Base-by-base conservation (phyloP, 2,113 vertebrate species). In the Alaudala cheleensis region DNA sequence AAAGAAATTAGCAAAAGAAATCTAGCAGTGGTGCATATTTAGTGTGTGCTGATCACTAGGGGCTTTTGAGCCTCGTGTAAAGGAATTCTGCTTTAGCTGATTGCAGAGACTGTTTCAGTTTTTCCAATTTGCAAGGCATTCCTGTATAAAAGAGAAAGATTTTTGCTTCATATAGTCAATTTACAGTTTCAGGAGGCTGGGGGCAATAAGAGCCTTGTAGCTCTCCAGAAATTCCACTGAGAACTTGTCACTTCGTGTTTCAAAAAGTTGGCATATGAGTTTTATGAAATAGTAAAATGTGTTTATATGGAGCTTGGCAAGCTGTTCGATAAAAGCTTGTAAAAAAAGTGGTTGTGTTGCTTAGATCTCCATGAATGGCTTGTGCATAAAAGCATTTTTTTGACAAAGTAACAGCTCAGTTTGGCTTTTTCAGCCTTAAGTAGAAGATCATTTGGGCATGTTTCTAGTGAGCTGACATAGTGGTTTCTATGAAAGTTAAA, bases 241-340 rank as follows among this genome's bases (percentile, higher is more conserved):
- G 73, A 85, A 42, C 85, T 81, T 89, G 70, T 93, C 81, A 77
- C 67, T 95, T 96, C 60, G 23, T 44, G 72, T 92, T 96, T 94
- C 78, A 91, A 71, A 93, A 95, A 91, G 45, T 79, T 89, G 94
- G 83, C 83, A 0, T 81, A 39, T 66, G 89, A 73, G 88, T 78
- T 97, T 95, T 84, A 81, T 90, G 91, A 91, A 95, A 91, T 84
- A 92, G 81, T 96, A 92, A 96, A 95, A 92, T 88, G 88, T 93
- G 94, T 96, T 96, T 96, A 92, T 90, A 80, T 2, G 14, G 66
- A 92, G 76, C 56, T 89, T 95, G 85, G 86, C 86, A 90, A 90
- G 78, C 93, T 91, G 50, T 81, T 93, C 2, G 24, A 86, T 85
- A 90, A 76, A 95, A 49, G 25, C 73, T 81, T 94, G 76, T 91